Evolutionary conservation across 2,888 invertebrate species (phyloP).

Genomic region (Leptogaster cylindrica): DNA sequence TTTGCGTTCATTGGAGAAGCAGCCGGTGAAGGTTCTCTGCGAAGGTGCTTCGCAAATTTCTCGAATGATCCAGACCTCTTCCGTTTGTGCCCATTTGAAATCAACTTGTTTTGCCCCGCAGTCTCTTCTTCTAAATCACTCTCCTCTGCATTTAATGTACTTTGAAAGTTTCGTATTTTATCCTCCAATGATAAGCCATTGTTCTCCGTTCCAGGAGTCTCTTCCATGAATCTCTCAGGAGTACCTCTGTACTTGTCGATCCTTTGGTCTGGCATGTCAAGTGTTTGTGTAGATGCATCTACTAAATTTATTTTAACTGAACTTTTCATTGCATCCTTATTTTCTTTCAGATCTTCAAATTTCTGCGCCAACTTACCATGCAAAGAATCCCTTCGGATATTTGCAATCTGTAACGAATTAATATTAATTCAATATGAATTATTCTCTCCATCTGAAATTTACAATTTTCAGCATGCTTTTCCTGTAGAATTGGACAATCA

Average conservation of each 20-base stretch:
- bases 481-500: constrained; percentile 56
- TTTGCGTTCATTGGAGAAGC: background rate
- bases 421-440: background rate
- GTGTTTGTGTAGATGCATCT: constrained; percentile 12
- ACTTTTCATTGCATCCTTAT: background rate
- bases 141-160: constrained; percentile 49
- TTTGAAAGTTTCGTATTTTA: constrained; percentile 57
- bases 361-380: constrained; percentile 27
- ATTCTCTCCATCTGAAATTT: constrained; percentile 45
- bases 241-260: too few species aligned
- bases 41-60: background rate
- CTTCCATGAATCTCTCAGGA: too few species aligned
- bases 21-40: background rate
- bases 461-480: constrained; percentile 57
- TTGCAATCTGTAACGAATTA: constrained; percentile 36
- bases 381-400: constrained; percentile 40
- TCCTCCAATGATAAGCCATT: constrained; percentile 47
- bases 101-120: too few species aligned
- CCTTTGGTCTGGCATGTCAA: too few species aligned
- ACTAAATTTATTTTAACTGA: background rate
- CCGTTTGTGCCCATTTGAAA: background rate
- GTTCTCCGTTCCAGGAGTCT: background rate
- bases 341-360: constrained; percentile 3
- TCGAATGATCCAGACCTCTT: constrained; percentile 15
- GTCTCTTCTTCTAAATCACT: background rate